Conservation (phyloP, 2,888 invertebrate genomes). For the Halictus ligatus region DNA sequence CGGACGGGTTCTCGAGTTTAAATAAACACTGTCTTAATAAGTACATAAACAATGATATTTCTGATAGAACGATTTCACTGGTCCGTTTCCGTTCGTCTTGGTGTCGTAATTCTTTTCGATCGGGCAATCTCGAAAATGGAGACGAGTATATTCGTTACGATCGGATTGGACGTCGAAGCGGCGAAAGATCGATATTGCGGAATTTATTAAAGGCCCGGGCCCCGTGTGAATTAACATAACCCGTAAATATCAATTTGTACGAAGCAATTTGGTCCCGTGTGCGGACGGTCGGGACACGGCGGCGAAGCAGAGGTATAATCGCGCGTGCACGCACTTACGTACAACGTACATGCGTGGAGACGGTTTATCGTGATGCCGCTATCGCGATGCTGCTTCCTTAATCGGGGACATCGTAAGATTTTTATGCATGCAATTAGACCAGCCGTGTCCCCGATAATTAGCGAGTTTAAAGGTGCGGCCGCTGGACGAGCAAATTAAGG, state of each 20-base stretch:
- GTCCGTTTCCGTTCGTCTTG: neutral
- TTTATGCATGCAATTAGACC: constrained; percentile 48
- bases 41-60: neutral
- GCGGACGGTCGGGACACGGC: constrained; percentile 16
- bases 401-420: constrained; percentile 49
- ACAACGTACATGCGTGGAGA: neutral
- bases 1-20: too few relatives aligned
- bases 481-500: constrained; percentile 49
- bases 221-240: constrained; percentile 54
- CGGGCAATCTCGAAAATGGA: neutral
- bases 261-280: constrained; percentile 37
- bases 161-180: constrained; percentile 22
- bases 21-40: too few relatives aligned
- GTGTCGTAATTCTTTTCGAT: neutral
- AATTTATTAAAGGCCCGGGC: constrained; percentile 48
- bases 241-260: constrained; percentile 59
- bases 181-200: constrained; percentile 51
- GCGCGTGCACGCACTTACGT: neutral
- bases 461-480: constrained; percentile 48
- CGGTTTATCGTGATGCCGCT: constrained; percentile 31
- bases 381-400: constrained; percentile 44
- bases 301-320: constrained; percentile 23
- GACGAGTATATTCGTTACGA: constrained; percentile 36
- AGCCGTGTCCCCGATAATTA: constrained; percentile 56
- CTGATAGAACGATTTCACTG: neutral